phyloP scores from a whole-genome alignment of 2,113 vertebrate genomes.

The Osmerus mordax region DNA sequence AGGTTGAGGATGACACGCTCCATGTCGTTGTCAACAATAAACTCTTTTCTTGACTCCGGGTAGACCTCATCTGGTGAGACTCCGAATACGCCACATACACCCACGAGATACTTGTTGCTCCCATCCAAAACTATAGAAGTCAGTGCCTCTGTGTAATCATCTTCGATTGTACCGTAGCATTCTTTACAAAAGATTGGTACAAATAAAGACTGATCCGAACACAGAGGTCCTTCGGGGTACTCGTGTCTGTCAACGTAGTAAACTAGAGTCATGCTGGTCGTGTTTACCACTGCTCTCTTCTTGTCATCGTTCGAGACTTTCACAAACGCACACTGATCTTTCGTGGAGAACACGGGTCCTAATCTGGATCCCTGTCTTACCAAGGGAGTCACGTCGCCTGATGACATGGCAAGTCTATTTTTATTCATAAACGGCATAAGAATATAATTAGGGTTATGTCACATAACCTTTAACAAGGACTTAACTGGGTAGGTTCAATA shows the following conservation, averaged over 20 bases:
- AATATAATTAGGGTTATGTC: background rate
- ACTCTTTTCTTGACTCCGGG: background rate
- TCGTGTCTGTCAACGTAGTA: background rate
- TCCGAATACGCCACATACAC: background rate
- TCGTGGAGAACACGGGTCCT: background rate
- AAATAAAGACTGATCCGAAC: background rate
- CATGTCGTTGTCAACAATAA: background rate
- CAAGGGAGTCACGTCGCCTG: background rate
- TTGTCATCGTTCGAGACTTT: slow-evolving; percentile 3
- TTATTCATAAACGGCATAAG: background rate
- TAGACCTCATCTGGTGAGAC: background rate
- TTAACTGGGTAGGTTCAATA: background rate
- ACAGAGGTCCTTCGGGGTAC: background rate
- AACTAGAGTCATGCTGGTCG: slow-evolving; percentile 1
- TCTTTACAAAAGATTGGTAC: background rate
- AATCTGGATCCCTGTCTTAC: background rate
- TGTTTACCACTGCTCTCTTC: slow-evolving; percentile 11
- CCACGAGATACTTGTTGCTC: background rate
- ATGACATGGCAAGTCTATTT: background rate
- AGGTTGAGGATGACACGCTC: slow-evolving; percentile 2
- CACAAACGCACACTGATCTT: slow-evolving; percentile 4
- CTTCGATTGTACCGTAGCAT: background rate
- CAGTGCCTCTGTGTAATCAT: background rate
- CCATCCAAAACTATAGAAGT: background rate
- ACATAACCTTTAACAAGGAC: background rate